phyloP scores from a whole-genome alignment of 2,113 vertebrate genomes.

The Bothrops jararaca region DNA sequence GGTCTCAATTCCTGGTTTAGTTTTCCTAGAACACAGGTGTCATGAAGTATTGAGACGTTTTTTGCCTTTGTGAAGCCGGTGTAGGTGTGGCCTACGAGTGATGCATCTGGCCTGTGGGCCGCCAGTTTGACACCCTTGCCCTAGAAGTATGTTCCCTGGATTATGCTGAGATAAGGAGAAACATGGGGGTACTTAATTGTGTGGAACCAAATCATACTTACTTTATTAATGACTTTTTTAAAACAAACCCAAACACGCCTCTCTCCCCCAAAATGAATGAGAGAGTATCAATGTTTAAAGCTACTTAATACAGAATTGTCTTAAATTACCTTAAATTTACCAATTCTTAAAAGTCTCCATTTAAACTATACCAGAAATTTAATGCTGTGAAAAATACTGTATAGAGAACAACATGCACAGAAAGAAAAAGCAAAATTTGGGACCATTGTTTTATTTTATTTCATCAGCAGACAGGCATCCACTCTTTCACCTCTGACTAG shows the following conservation, averaged over 20 bases:
- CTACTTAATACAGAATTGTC: neutral
- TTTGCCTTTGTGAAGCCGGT: no score
- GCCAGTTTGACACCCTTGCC: neutral
- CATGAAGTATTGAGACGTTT: no score
- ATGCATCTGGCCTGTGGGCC: no score
- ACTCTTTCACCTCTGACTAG: conserved; percentile 48
- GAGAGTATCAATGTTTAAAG: neutral
- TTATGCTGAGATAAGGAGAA: neutral
- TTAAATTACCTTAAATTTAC: neutral
- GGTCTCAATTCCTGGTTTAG: neutral
- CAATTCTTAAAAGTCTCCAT: conserved; percentile 52
- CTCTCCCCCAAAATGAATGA: neutral
- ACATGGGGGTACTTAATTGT: neutral
- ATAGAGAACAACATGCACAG: conserved; percentile 45
- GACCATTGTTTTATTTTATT: conserved; percentile 61
- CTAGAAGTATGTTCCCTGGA: neutral
- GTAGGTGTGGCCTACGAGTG: no score
- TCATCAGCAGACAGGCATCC: conserved; percentile 59
- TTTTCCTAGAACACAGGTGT: neutral
- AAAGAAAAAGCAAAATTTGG: conserved; percentile 57
- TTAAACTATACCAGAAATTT: conserved; percentile 55
- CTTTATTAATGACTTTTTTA: neutral
- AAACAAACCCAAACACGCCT: neutral
- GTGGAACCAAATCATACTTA: neutral
- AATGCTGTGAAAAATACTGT: conserved; percentile 52